Conservation (phyloP, 2,113 vertebrate species). For the Apistogramma diplotaenia region DNA sequence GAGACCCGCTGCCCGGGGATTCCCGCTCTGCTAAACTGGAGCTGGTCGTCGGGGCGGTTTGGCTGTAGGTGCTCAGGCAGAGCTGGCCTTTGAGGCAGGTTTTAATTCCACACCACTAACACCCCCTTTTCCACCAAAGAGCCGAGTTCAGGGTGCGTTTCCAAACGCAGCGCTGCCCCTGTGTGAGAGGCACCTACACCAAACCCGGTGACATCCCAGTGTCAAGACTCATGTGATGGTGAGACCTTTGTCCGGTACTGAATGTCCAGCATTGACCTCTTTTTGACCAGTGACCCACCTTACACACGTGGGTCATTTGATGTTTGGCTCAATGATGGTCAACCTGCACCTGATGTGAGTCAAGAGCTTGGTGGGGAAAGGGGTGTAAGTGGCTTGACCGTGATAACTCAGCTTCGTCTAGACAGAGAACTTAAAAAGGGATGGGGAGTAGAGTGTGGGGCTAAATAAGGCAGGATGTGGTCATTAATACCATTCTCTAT, state of each 20-base stretch:
- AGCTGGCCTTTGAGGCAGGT: background rate
- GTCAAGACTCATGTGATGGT: background rate
- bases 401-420: conserved; percentile 18
- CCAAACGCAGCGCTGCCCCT: background rate
- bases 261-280: background rate
- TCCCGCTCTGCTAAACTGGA: background rate
- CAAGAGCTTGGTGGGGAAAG: background rate
- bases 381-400: conserved; percentile 1
- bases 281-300: background rate
- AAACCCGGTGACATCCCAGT: background rate
- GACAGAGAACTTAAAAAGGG: background rate
- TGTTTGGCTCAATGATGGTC: conserved; percentile 4
- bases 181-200: background rate
- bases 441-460: background rate
- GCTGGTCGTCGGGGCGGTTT: background rate
- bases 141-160: background rate
- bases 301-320: background rate
- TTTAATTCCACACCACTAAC: background rate
- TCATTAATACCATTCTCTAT: conserved; percentile 21
- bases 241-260: background rate
- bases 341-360: background rate
- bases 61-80: background rate
- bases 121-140: background rate
- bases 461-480: conserved; percentile 31
- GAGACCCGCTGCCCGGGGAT: background rate